Evolutionary conservation across 2,797 vertebrate genomes (phyloP), one percentile per base, ranked within the genome.

Genomic region (Threskiornis aethiopicus): DNA sequence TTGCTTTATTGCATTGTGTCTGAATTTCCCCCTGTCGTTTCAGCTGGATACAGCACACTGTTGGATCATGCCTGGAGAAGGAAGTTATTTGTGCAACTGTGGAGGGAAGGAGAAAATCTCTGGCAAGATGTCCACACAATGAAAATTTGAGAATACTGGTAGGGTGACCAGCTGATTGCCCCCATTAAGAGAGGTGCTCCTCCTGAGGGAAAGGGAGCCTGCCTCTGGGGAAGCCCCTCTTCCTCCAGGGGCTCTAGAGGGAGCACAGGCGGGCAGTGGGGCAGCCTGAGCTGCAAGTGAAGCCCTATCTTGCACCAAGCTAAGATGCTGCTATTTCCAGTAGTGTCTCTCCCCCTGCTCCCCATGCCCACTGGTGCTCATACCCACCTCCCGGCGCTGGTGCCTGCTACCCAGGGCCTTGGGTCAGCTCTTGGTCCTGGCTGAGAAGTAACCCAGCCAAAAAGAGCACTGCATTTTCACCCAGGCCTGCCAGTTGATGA

Each of bases 1-100:
- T 69, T 83, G 72, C 49, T 88, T 67, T 95, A 88, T 71, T 84
- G 54, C 46, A 89, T 80, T 91, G 87, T 92, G 77, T 87, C 64
- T 89, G 69, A 87, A 70, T 61, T 95, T 86, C 72, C 87, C 83
- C 26, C 65, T 49, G 55, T 76, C 9, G 5, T 47, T 96, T 80
- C 72, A 84, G 59, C 46, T 90, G 92, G 84, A 86, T 80, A 65
- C 46, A 86, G 92, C 44, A 33, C 57, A 21, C 64, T 90, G 71
- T 37, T 73, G 79, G 72, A 90, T 70, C 41, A 41, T 57, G 49
- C 47, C 49, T 69, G 61, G 69, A 95, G 83, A 80, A 89, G 52
- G 72, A 94, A 91, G 70, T 87, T 31, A 66, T 51, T 66, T 55
- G 62, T 52, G 59, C 69, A 84, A n/a, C 49, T 59, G 55, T 28